Base-by-base conservation (phyloP, 2,113 vertebrate species). In the Serilophus lunatus region DNA sequence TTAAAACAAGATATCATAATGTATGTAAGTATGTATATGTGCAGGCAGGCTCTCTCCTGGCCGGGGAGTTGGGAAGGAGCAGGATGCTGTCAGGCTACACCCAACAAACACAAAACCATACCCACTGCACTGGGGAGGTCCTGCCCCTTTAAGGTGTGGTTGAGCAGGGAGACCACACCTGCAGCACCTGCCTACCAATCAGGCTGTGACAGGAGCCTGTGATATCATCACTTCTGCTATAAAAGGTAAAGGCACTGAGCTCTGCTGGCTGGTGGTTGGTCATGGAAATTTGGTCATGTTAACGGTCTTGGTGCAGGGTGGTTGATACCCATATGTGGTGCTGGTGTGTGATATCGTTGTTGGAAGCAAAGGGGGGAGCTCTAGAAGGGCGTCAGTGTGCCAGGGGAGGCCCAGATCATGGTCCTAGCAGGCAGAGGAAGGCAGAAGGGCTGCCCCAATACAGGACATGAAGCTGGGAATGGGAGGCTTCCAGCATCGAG, bases 1-100 rank as follows among this genome's bases (percentile, higher is more conserved):
- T 99, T 98, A 98, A 97, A 97, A 96, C 96, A 98, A 97, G 98
- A 97, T 98, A 97, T 95, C 94, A 94, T 95, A 95, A 97, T 93
- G 95, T 95, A 93, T 94, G 93, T 91, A 93, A 60, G 95, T 93
- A 83, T 91, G 86, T 65, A 90, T 85, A 85, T 96, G 69, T 87
- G 82, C 54, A 54, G 90, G 72, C 83, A 90, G 29, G 22, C 87
- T 93, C 76, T 64, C 28, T 64, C 28, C 92, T 71, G 44, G 75
- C 71, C 35, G 82, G 66, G 92, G 61, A 76, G 66, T 6, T 4
- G 33, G 35, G 54, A 56, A 95, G 45, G 51, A 54, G 33, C 50
- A 66, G 31, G 65, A 53, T 26, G n/a, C 29, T 82, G n/a, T 56
- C 79, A 69, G 47, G 40, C 49, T 45, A 8, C 86, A 7, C 47